Evolutionary conservation across 1,140 invertebrate genomes (phyloP).

Genomic region (Lepidostoma basale): DNA sequence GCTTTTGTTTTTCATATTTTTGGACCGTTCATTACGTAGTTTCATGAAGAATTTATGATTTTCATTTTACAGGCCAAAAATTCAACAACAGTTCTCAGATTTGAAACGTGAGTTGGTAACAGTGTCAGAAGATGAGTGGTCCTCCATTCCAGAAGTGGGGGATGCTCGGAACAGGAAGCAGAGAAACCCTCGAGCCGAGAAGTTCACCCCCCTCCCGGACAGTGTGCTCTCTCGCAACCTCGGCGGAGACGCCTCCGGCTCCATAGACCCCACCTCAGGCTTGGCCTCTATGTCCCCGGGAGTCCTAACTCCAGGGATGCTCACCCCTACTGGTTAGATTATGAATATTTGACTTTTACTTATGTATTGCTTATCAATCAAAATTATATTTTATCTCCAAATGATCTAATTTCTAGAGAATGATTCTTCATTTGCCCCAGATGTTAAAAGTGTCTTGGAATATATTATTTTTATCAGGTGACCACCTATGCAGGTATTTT

Average conservation of each 20-base stretch:
- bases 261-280: slow-evolving; percentile 86
- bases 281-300: slow-evolving; percentile 85
- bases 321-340: slow-evolving; percentile 69
- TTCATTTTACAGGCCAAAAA: slow-evolving; percentile 77
- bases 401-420: too few species aligned
- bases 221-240: slow-evolving; percentile 92
- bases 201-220: slow-evolving; percentile 97
- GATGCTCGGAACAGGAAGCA: slow-evolving; percentile 98
- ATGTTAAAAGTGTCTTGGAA: too few species aligned
- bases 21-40: too few species aligned
- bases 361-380: too few species aligned
- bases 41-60: too few species aligned
- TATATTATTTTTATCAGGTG: too few species aligned
- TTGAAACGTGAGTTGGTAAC: slow-evolving; percentile 89
- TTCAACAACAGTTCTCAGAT: slow-evolving; percentile 99
- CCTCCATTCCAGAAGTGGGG: slow-evolving; percentile 96
- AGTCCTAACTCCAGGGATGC: slow-evolving; percentile 77
- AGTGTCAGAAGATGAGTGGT: slow-evolving; percentile 94
- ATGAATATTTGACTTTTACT: too few species aligned
- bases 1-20: neutral
- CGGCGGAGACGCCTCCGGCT: slow-evolving; percentile 79
- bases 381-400: too few species aligned
- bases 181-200: slow-evolving; percentile 92
- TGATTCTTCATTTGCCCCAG: slow-evolving; percentile 37
- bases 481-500: too few species aligned